Base-by-base conservation (phyloP, 2,888 invertebrate species). In the Heliconius erato region DNA sequence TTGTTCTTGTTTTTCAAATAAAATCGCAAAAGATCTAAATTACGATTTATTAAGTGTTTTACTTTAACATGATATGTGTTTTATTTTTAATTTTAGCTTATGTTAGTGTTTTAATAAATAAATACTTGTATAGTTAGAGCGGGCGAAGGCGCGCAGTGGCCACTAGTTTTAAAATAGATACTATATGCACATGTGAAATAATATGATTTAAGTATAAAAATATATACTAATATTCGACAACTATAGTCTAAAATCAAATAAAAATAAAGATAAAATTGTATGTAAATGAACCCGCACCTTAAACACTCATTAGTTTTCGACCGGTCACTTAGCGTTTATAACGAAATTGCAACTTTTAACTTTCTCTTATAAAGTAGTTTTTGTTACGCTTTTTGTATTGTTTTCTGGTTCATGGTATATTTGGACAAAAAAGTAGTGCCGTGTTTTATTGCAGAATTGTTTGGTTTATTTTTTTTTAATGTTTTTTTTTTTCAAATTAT, bases 281-380 rank as follows among this genome's bases (percentile, higher is more conserved):
- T 65, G 44, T 49, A 67, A 67, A 78, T 77, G 65, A 67, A 78
- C 44, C 28, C 49, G 28, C 28, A n/a, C 32, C 32, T 23, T 49
- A 63, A 74, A 67, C 26, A 78, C 82, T 83, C 82, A 35, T 78
- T 68, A 23, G 65, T 79, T 79, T 54, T 78, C 67, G 77, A 74
- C 74, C n/a, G 80, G 82, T 79, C 49, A 74, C 40, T 74, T 74
- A 35, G n/a, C 14, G 23, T 63, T 78, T 78, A 72, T 28, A 77
- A 79, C 82, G 69, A 80, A 72, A 78, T 78, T 74, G 72, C 65
- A 71, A 82, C 67, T 77, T 82, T 74, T 81, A 49, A 82, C 82
- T 83, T 83, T 83, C 82, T 67, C 82, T 80, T 77, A 49, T 12
- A 35, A 78, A 69, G 16, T 65, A 28, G 49, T 63, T 80, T 28